These are phyloP conservation scores for Threskiornis aethiopicus DNA, from an alignment of 2,797 vertebrate species.

Conservation along the genomic window DNA sequence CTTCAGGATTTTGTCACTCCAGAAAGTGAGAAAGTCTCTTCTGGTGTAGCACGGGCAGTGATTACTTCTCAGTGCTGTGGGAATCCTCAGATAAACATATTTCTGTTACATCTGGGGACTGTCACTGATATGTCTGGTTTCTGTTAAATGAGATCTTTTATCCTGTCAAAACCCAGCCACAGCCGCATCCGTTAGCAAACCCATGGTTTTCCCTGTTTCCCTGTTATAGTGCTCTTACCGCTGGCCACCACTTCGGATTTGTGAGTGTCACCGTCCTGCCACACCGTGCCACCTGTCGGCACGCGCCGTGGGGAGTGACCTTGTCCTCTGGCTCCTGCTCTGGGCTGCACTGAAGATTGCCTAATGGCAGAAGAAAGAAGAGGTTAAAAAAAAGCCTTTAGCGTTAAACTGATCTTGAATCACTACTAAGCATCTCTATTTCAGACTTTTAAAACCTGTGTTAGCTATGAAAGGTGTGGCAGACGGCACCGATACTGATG, in stretches of 20 bases:
- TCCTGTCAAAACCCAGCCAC: not conserved
- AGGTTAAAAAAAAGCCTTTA: not conserved
- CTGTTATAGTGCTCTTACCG: rapidly evolving
- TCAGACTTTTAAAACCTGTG: not conserved
- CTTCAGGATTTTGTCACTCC: not conserved
- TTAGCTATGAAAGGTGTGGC: not conserved
- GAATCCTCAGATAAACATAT: conserved; percentile 26
- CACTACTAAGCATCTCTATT: not conserved
- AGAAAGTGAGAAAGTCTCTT: not conserved
- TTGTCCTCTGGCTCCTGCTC: not conserved
- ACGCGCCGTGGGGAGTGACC: rapidly evolving
- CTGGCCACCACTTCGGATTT: not conserved
- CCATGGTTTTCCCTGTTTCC: not conserved
- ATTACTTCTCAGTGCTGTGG: not conserved
- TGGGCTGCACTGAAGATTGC: not conserved
- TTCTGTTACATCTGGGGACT: not conserved
- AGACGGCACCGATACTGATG: not conserved
- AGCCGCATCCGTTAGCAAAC: not conserved
- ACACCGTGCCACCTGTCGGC: rapidly evolving
- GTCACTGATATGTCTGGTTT: not conserved
- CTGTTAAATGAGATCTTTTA: not conserved
- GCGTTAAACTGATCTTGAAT: not conserved
- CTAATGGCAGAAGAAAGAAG: not conserved
- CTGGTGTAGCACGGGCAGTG: not conserved
- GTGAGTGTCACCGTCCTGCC: not conserved